Base-by-base conservation (phyloP, 92 coral and sea anemone species). In the Siderastrea radians region DNA sequence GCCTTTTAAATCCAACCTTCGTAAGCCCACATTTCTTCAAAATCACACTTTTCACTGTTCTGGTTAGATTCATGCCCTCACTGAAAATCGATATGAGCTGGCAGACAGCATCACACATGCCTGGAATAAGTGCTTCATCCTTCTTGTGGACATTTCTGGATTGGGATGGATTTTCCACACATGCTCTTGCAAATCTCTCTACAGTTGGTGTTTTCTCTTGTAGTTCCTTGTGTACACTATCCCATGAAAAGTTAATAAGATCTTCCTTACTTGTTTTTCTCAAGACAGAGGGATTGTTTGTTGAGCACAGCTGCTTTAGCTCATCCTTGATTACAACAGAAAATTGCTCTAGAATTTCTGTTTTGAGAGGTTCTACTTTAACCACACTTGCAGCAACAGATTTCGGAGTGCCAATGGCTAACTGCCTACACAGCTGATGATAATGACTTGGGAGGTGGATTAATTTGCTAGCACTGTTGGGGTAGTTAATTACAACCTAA, bases 121-220 rank as follows among this genome's bases (percentile, higher is more conserved):
- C 61, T 78, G 55, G 55, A n/a, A n/a, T n/a, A 2, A 89, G 13
- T 5, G 88, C 80, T 15, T 75, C 93, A 14, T 71, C 48, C 57
- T 64, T 81, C 79, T 93, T 93, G 49, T 55, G 15, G 0, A 68
- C 60, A 81, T 90, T 89, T 81, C 91, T 89, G 2, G 89, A 44
- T 26, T 93, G 93, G 2, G 89, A 93, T 0, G 95, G 93, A 58
- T 93, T 93, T 1, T 8, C 43, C 0, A 93, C 93, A 52, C 83
- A 85, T 4, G 87, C 89, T 3, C 13, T n/a, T 51, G 82, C 4
- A 71, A 89, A 77, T 8, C 74, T n/a, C 0, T 12, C 54, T 14
- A 84, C 79, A 7, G 17, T 8, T 3, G 90, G 86, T 4, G 84
- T n/a, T 68, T 79, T 74, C 11, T 86, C 86, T 49, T 78, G 57